Percentiles rank a stretch among this genome's conserved stretches.
phyloP scores from a whole-genome alignment of 2,888 invertebrate genomes.

The Lutraria lutraria region DNA sequence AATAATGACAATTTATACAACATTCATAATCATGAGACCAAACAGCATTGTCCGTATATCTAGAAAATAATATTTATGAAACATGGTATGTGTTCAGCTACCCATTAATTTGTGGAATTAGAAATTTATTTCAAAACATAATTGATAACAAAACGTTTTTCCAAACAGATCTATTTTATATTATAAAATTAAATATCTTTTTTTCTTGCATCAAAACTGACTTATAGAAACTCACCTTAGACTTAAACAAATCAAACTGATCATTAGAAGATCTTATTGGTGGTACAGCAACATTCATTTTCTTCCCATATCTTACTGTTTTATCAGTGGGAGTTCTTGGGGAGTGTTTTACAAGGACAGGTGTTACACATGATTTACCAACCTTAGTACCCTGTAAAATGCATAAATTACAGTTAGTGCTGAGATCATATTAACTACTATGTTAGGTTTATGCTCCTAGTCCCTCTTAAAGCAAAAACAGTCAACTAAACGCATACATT shows the following conservation, averaged over 20 bases:
- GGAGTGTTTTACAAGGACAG: slow-evolving; percentile 73
- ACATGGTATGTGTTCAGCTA: not conserved
- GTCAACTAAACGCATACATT: too few species aligned
- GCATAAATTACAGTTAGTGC: too few species aligned
- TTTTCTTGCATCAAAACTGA: not conserved
- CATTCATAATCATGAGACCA: too few species aligned
- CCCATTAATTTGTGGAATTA: not conserved
- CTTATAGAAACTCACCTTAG: slow-evolving; percentile 41
- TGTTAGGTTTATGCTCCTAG: too few species aligned
- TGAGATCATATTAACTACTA: too few species aligned
- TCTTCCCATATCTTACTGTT: slow-evolving; percentile 24
- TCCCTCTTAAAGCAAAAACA: too few species aligned
- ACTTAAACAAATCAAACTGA: slow-evolving; percentile 63
- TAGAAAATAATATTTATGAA: too few species aligned
- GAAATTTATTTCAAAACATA: not conserved
- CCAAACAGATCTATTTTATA: not conserved
- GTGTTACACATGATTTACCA: slow-evolving; percentile 55
- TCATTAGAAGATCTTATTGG: slow-evolving; percentile 71
- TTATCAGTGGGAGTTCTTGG: slow-evolving; percentile 61
- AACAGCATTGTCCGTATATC: too few species aligned
- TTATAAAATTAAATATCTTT: not conserved
- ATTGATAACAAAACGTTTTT: not conserved
- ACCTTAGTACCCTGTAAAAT: slow-evolving; percentile 15
- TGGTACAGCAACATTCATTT: slow-evolving; percentile 48
- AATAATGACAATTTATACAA: not conserved